Percentiles rank a stretch among this genome's conserved stretches.
phyloP scores from a whole-genome alignment of 2,888 invertebrate species.

The Cantharis rufa region DNA sequence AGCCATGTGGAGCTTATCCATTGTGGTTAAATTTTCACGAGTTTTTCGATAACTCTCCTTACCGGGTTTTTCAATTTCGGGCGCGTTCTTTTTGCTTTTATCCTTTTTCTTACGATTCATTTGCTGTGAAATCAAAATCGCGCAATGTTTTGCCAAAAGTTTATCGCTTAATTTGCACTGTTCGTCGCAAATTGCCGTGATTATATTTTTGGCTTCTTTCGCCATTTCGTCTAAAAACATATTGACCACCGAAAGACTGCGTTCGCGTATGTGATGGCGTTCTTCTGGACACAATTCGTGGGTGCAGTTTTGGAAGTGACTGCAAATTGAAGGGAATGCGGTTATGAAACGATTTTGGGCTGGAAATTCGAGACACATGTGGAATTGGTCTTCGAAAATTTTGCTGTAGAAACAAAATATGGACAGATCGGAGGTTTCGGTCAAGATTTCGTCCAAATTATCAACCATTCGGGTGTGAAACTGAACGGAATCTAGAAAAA shows the following conservation, averaged over 20 bases:
- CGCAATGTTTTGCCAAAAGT: slow-evolving; percentile 93
- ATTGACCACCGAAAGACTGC: slow-evolving; percentile 94
- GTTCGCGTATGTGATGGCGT: slow-evolving; percentile 92
- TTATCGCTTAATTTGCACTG: slow-evolving; percentile 97
- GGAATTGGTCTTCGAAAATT: slow-evolving; percentile 97
- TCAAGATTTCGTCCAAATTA: slow-evolving; percentile 93
- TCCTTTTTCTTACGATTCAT: slow-evolving; percentile 92
- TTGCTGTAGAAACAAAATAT: slow-evolving; percentile 97
- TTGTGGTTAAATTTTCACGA: slow-evolving; percentile 93
- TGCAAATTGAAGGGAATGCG: slow-evolving; percentile 96
- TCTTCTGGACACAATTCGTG: slow-evolving; percentile 99
- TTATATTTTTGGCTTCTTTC: slow-evolving; percentile 97
- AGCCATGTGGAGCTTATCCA: slow-evolving; percentile 99
- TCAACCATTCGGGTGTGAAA: slow-evolving; percentile 99
- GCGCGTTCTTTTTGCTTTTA: slow-evolving; percentile 84
- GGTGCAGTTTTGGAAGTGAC: slow-evolving; percentile 96
- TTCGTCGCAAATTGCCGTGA: slow-evolving; percentile 97
- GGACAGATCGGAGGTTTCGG: slow-evolving; percentile 96
- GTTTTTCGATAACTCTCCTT: slow-evolving; percentile 95
- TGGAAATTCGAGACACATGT: slow-evolving; percentile 98
- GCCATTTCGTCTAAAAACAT: slow-evolving; percentile 99
- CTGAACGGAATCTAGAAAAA: slow-evolving; percentile 90
- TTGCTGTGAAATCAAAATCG: slow-evolving; percentile 84
- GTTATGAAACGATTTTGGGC: slow-evolving; percentile 98
- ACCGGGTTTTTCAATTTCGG: slow-evolving; percentile 90